Percentiles rank a stretch among this genome's conserved stretches.
These are phyloP conservation scores for Suncus etruscus DNA, from an alignment of 2,113 vertebrate species.

Conservation along the genomic window DNA sequence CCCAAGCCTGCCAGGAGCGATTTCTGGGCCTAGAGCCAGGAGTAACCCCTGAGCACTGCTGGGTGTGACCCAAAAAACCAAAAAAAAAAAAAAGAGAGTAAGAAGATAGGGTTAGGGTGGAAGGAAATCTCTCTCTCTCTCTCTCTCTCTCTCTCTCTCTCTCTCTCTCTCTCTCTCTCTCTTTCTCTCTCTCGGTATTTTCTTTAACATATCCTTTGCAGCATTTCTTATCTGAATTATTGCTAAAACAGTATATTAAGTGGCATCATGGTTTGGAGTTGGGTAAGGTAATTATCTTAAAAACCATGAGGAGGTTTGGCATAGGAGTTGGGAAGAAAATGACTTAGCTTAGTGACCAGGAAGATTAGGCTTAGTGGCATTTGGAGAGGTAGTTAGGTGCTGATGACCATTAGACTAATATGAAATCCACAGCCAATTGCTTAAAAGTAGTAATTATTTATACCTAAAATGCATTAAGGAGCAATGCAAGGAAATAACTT, in stretches of 20 bases:
- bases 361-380: too few species aligned
- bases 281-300: background rate
- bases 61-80: too few species aligned
- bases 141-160: too few species aligned
- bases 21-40: too few species aligned
- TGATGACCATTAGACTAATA: background rate
- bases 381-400: background rate
- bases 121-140: background rate
- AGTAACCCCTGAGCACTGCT: too few species aligned
- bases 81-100: too few species aligned
- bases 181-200: slow-evolving; percentile 8
- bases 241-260: background rate
- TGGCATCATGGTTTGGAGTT: background rate
- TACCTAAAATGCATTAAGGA: background rate
- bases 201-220: slow-evolving; percentile 15
- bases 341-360: background rate
- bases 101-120: background rate
- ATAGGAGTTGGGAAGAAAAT: background rate
- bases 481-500: background rate
- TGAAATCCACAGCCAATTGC: background rate
- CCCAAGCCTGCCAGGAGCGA: too few species aligned
- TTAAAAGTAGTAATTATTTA: background rate
- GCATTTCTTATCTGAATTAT: slow-evolving; percentile 22
- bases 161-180: too few species aligned
- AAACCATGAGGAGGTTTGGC: accelerated